A percentile compares a stretch with the other conserved stretches of the same genome.
These are phyloP conservation scores for Baronia brevicornis DNA, from an alignment of 2,888 invertebrate species.

Conservation along the genomic window DNA sequence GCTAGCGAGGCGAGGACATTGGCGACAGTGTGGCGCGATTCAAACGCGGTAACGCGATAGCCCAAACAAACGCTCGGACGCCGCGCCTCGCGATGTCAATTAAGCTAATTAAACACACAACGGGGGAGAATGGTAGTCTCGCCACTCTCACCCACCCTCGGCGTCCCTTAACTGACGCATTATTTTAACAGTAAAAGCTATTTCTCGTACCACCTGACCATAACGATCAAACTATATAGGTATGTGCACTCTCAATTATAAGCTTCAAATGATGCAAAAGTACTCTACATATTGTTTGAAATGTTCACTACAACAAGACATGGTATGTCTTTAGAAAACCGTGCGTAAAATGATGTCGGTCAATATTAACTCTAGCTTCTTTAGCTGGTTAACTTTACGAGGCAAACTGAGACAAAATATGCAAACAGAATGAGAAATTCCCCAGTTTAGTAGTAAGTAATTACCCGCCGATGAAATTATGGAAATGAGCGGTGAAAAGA, in stretches of 20 bases:
- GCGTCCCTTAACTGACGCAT: constrained; percentile 55
- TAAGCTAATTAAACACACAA: constrained; percentile 73
- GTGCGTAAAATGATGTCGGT: constrained; percentile 25
- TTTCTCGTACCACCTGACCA: constrained; percentile 46
- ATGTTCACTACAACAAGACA: constrained; percentile 15
- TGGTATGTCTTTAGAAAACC: constrained; percentile 12
- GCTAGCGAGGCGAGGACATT: constrained; percentile 16
- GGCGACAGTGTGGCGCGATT: constrained; percentile 31
- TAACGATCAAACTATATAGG: constrained; percentile 40
- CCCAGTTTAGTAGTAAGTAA: constrained; percentile 67
- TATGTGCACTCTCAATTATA: constrained; percentile 18
- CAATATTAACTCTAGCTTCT: constrained; percentile 35
- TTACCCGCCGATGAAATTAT: constrained; percentile 72
- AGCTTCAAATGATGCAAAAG: constrained; percentile 16
- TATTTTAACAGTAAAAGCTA: constrained; percentile 58
- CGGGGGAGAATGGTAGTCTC: constrained; percentile 48
- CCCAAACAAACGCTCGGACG: constrained; percentile 72
- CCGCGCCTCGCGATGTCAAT: constrained; percentile 73
- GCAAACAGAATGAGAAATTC: constrained; percentile 64
- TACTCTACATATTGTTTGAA: constrained; percentile 3
- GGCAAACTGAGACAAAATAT: constrained; percentile 61
- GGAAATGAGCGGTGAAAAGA: constrained; percentile 75
- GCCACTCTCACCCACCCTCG: constrained; percentile 35
- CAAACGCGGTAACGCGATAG: constrained; percentile 59
- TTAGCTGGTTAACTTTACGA: constrained; percentile 44